Evolutionary conservation across 2,797 vertebrate species (phyloP), one percentile per base, ranked within the genome.

Genomic region (Staurois parvus): DNA sequence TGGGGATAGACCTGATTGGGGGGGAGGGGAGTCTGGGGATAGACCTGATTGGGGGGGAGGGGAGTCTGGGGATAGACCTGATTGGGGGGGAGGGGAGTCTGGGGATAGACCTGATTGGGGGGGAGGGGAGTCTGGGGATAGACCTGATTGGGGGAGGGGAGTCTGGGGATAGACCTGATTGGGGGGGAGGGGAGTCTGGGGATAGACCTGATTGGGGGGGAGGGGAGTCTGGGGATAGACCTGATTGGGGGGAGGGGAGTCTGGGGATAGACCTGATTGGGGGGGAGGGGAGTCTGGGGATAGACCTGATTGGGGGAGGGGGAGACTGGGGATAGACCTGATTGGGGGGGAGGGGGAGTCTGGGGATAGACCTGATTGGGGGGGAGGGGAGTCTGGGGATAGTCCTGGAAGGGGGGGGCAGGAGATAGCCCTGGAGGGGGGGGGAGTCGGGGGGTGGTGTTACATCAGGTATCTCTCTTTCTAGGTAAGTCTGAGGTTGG

Each of bases 171-270:
- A 37, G 1, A 7, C 37, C 37, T 10, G 37, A 37, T n/a, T n/a
- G n/a, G n/a, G n/a, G 37, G 2, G 97, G 98, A 98, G 91, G 91
- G 92, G 64, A 59, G 48, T 59, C 67, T 75, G 70, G 84, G 80
- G 30, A 37, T 0, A 37, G 1, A 7, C 37, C 37, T 10, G 37
- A 37, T n/a, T n/a, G n/a, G n/a, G n/a, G 37, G 67, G 11, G 79
- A 2, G 24, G 21, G 34, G 19, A 12, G 13, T 37, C 34, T 37
- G 34, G 8, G 34, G 34, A 37, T 2, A 37, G 6, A 5, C 34
- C 34, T 7, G 34, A 37, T n/a, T n/a, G n/a, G n/a, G 4, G 11
- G 97, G 98, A 98, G 91, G 91, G 92, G 64, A 59, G 48, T 59
- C 67, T 75, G 70, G 84, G 80, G 30, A 37, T 0, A 37, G 1